Base-by-base conservation (phyloP, 2,113 vertebrate genomes). In the Chlamydotis undulata region DNA sequence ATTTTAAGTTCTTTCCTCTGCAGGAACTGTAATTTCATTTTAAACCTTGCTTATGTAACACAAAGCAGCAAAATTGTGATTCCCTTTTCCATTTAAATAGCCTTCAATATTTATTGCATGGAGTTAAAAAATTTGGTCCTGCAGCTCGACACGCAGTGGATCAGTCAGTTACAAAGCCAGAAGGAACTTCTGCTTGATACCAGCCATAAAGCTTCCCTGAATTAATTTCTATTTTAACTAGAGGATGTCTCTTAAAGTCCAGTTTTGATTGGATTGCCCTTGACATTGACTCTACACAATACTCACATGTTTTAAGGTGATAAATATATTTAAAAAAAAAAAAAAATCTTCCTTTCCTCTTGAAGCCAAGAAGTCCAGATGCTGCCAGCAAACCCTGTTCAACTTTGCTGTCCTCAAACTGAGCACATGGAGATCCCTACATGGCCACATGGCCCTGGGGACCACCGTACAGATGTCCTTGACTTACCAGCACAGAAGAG, bases 21-120 rank as follows among this genome's bases (percentile, higher is more conserved):
- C 87, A 79, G 91, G 74, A 96, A 61, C 74, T 87, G 83, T 89
- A 96, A 96, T 94, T 95, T 91, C 55, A 82, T 94, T 96, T 93
- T 63, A 84, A 83, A 57, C 65, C 43, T 91, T 26, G 35, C 81
- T 89, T 64, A 84, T 95, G 47, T 70, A 91, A 91, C 80, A 92
- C 60, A 75, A 71, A 96, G 87, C 83, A 92, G 67, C 12, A 52
- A 71, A 81, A 68, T 2, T 35, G 52, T 56, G 89, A 83, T 81
- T 91, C 83, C 47, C 29, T 81, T 63, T 84, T 60, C 89, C 77
- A 39, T 81, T 83, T 89, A 69, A 94, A 95, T 50, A 52, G 60
- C 93, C 60, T 75, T 64, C 73, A 64, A 3, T 94, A 75, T 89
- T 94, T 94, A 75, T 78, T 78, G 75, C 82, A 15, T 1, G 1